A percentile compares a stretch with the other conserved stretches of the same genome.
Conservation (phyloP, 2,888 invertebrate species). For the Dinocampus coccinellae region DNA sequence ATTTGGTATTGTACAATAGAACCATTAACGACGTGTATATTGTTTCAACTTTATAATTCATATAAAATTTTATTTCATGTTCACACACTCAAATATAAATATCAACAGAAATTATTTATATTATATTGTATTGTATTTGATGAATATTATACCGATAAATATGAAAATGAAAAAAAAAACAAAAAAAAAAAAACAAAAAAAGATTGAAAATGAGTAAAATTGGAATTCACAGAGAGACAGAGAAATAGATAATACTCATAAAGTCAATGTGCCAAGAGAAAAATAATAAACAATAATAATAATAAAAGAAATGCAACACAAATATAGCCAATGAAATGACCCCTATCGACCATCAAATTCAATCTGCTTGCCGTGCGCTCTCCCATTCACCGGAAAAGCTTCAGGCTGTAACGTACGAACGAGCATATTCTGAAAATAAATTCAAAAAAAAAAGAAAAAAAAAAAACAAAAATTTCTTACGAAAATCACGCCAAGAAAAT, state of each 20-base stretch:
- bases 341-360: constrained; percentile 44
- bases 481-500: constrained; percentile 51
- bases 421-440: constrained; percentile 47
- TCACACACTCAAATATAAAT: too few relatives aligned
- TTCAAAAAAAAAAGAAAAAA: too few relatives aligned
- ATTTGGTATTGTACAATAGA: too few relatives aligned
- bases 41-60: too few relatives aligned
- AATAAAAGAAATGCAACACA: background rate
- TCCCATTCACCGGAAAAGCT: constrained; percentile 19
- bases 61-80: too few relatives aligned
- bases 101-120: too few relatives aligned
- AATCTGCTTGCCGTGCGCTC: constrained; percentile 14
- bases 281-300: background rate
- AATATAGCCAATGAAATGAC: constrained; percentile 6
- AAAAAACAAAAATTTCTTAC: too few relatives aligned
- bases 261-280: background rate
- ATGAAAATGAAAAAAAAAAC: too few relatives aligned
- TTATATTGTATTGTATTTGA: too few relatives aligned
- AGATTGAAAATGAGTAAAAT: constrained; percentile 21
- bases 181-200: background rate
- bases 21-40: too few relatives aligned
- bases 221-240: constrained; percentile 4
- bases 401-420: constrained; percentile 7
- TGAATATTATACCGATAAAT: too few relatives aligned
- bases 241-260: background rate